phyloP scores from a whole-genome alignment of 92 coral and sea anemone genomes.

The Porites divaricata region DNA sequence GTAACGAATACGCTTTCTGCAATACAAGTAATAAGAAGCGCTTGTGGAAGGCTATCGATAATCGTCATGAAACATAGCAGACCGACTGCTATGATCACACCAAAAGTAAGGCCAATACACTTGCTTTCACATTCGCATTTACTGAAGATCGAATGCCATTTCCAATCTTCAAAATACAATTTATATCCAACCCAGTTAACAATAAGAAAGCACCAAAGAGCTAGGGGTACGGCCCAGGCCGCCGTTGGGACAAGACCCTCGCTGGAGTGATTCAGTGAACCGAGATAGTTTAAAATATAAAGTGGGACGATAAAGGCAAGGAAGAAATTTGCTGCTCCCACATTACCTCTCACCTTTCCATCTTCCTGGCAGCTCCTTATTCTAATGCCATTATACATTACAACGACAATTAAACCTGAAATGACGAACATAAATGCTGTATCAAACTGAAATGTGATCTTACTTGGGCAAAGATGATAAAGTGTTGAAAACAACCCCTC shows the following conservation, averaged over 20 bases:
- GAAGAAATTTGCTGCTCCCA: slow-evolving; percentile 72
- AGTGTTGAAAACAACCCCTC: slow-evolving; percentile 84
- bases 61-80: slow-evolving; percentile 12
- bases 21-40: slow-evolving; percentile 68
- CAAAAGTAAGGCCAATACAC: slow-evolving; percentile 14
- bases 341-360: slow-evolving; percentile 38
- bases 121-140: too few relatives aligned
- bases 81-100: slow-evolving; percentile 41
- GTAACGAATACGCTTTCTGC: slow-evolving; percentile 41
- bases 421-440: slow-evolving; percentile 93
- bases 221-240: slow-evolving; percentile 45
- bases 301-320: slow-evolving; percentile 66
- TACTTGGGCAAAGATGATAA: slow-evolving; percentile 89
- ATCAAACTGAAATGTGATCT: slow-evolving; percentile 92
- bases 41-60: slow-evolving; percentile 51
- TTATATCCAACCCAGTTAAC: slow-evolving; percentile 69
- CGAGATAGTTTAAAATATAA: slow-evolving; percentile 67
- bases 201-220: slow-evolving; percentile 62
- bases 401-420: slow-evolving; percentile 73
- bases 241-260: slow-evolving; percentile 9
- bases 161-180: slow-evolving; percentile 20
- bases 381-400: slow-evolving; percentile 64
- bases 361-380: slow-evolving; percentile 25
- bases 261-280: slow-evolving; percentile 50
- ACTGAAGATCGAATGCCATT: neutral